These are phyloP conservation scores for Thomomys bottae DNA, from an alignment of 2,113 vertebrate genomes.

Conservation along the genomic window DNA sequence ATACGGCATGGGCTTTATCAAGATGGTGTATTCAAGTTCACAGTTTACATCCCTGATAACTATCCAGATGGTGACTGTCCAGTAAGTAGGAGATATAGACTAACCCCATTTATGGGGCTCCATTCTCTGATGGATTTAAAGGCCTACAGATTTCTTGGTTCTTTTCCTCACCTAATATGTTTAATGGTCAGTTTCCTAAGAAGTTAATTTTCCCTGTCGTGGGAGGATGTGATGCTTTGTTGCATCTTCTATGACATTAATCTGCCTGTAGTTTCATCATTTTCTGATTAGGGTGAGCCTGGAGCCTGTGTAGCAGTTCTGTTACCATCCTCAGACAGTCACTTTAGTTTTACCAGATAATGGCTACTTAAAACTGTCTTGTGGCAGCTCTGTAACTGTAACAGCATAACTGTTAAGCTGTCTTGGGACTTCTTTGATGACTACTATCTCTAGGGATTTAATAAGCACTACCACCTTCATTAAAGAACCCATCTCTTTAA, in stretches of 20 bases:
- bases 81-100: slow-evolving; percentile 80
- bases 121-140: neutral
- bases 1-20: slow-evolving; percentile 98
- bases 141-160: neutral
- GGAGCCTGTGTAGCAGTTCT: neutral
- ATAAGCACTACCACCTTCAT: neutral
- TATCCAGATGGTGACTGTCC: slow-evolving; percentile 98
- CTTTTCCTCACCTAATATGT: neutral
- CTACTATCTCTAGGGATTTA: neutral
- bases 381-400: neutral
- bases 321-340: too few relatives aligned
- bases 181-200: neutral
- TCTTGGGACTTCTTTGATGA: too few relatives aligned
- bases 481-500: slow-evolving; percentile 37
- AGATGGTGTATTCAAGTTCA: slow-evolving; percentile 99
- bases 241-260: neutral
- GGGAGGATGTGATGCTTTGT: neutral
- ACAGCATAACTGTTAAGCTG: neutral
- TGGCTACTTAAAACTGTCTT: neutral
- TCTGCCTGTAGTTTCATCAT: neutral
- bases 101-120: neutral
- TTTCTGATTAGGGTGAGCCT: neutral
- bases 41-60: slow-evolving; percentile 99
- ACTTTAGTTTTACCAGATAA: neutral
- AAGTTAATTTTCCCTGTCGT: neutral